These are phyloP conservation scores for Romanomermis culicivorax DNA, from an alignment of 2,888 invertebrate genomes.

Conservation along the genomic window DNA sequence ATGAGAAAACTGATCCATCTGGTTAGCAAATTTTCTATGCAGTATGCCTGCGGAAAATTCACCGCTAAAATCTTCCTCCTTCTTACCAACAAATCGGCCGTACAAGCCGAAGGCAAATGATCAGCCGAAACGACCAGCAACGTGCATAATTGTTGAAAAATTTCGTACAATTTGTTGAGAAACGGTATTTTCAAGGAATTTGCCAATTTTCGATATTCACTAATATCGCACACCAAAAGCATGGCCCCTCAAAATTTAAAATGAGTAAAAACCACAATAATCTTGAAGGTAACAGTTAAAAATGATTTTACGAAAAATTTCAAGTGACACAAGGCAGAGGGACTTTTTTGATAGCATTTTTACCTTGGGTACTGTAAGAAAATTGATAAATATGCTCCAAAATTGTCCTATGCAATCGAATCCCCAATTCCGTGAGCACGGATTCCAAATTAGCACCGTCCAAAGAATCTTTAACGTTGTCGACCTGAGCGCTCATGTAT, in stretches of 20 bases:
- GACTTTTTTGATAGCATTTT: no score
- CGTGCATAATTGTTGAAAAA: constrained; percentile 82
- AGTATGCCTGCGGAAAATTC: no score
- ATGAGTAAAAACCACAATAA: neutral
- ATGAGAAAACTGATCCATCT: no score
- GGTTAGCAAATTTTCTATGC: no score
- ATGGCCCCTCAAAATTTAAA: constrained; percentile 52
- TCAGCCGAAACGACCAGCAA: constrained; percentile 79
- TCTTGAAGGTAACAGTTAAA: constrained; percentile 13
- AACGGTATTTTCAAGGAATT: constrained; percentile 41
- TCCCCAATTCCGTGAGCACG: constrained; percentile 65
- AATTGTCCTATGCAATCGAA: constrained; percentile 71
- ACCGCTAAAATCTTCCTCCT: no score
- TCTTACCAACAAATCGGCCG: constrained; percentile 72
- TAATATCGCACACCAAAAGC: constrained; percentile 92
- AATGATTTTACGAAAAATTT: no score
- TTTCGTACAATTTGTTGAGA: constrained; percentile 73
- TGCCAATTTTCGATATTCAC: constrained; percentile 79
- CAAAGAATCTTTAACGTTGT: constrained; percentile 53
- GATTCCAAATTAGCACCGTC: constrained; percentile 78
- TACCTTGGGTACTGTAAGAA: constrained; percentile 76
- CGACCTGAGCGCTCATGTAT: constrained; percentile 39
- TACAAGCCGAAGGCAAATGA: constrained; percentile 81
- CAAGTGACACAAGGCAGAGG: no score
- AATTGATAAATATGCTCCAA: constrained; percentile 82